Evolutionary conservation across 2,888 invertebrate species (phyloP).

Genomic region (Sericinus montela): DNA sequence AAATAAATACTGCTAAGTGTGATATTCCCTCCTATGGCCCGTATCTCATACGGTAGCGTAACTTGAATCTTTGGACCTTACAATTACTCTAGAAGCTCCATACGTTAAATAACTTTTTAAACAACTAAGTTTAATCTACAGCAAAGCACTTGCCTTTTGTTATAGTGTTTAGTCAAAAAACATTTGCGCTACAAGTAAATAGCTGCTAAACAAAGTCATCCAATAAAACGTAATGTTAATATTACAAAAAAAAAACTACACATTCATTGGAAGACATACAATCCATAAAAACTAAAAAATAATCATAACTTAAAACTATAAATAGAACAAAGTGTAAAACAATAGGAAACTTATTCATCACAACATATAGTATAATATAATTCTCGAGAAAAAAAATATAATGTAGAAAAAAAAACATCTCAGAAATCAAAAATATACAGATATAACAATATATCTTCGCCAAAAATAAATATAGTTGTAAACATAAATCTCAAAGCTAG

Average conservation of each 20-base stretch:
- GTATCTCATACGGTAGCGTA: constrained; percentile 52
- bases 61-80: constrained; percentile 70
- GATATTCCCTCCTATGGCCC: constrained; percentile 38
- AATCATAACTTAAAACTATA: constrained; percentile 29
- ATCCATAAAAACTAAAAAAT: constrained; percentile 42
- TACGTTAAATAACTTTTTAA: constrained; percentile 36
- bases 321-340: constrained; percentile 26
- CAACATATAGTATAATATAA: constrained; percentile 19
- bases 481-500: constrained; percentile 20
- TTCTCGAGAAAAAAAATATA: constrained; percentile 26
- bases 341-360: constrained; percentile 25
- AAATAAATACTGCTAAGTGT: constrained; percentile 63
- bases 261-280: constrained; percentile 57
- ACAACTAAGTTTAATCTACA: constrained; percentile 52
- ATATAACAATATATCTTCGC: constrained; percentile 40
- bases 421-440: constrained; percentile 70
- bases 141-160: constrained; percentile 52
- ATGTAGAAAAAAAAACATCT: constrained; percentile 38
- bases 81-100: constrained; percentile 59
- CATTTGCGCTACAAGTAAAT: constrained; percentile 54
- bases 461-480: constrained; percentile 26
- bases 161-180: constrained; percentile 45
- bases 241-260: constrained; percentile 34
- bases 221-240: constrained; percentile 37
- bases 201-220: constrained; percentile 38